Conservation (phyloP, 1,140 invertebrate genomes). For the Brachionus koreanus region DNA sequence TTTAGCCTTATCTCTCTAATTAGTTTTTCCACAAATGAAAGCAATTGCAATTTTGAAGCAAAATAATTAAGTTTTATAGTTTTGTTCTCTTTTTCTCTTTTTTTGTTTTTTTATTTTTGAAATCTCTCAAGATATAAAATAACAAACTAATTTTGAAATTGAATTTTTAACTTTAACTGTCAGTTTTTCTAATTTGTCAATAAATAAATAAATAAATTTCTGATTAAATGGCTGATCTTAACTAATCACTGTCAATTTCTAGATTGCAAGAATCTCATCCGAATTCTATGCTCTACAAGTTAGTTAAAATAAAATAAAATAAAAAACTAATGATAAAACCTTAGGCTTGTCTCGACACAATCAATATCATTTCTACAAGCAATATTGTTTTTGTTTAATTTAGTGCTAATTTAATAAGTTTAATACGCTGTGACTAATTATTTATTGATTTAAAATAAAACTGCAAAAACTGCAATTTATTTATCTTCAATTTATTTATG, state of each 20-base stretch:
- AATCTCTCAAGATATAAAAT: conserved; percentile 9
- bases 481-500: neutral
- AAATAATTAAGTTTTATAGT: neutral
- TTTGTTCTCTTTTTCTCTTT: too few relatives aligned
- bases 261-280: neutral
- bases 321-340: too few relatives aligned
- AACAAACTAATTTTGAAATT: neutral
- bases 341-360: neutral
- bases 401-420: conserved; percentile 23
- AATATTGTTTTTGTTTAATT: neutral
- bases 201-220: neutral
- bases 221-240: neutral
- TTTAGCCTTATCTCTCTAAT: conserved; percentile 3
- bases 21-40: neutral
- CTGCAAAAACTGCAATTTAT: neutral
- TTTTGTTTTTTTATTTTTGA: neutral
- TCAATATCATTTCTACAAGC: neutral
- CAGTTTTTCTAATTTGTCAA: neutral
- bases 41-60: neutral
- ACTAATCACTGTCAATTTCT: neutral
- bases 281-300: neutral
- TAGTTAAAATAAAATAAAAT: too few relatives aligned
- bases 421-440: conserved; percentile 27
- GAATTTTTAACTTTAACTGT: neutral
- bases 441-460: conserved; percentile 12